These are phyloP conservation scores for Pygoscelis adeliae DNA, from an alignment of 2,113 vertebrate species.

Conservation along the genomic window DNA sequence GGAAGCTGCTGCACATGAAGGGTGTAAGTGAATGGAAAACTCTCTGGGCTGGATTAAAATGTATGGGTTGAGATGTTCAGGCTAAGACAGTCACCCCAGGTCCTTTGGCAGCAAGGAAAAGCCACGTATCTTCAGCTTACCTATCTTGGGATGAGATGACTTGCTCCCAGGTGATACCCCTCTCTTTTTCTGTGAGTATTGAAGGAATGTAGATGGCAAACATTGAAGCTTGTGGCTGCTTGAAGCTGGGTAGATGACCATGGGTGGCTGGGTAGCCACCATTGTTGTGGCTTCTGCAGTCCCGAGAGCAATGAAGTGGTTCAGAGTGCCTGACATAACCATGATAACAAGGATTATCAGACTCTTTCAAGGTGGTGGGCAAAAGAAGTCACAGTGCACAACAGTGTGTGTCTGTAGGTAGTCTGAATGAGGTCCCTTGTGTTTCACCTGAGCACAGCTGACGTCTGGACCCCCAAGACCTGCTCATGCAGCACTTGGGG, in stretches of 20 bases:
- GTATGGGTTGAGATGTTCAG: not conserved
- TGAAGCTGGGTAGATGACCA: not conserved
- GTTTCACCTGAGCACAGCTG: not conserved
- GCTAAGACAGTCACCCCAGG: too few relatives aligned
- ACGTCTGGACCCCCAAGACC: not conserved
- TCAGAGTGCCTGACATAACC: not conserved
- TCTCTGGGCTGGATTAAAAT: not conserved
- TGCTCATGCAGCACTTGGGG: not conserved
- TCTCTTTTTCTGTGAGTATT: not conserved
- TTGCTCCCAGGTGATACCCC: not conserved
- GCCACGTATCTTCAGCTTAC: not conserved
- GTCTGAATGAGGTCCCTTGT: not conserved
- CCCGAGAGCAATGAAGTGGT: rapidly evolving
- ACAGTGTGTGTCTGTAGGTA: not conserved
- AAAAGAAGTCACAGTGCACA: not conserved
- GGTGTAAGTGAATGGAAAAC: not conserved
- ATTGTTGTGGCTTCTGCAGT: not conserved
- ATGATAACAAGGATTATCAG: too few relatives aligned
- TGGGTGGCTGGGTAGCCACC: rapidly evolving
- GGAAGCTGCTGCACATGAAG: rapidly evolving
- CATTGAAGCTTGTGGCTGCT: not conserved
- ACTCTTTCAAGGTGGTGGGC: not conserved
- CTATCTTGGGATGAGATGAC: too few relatives aligned
- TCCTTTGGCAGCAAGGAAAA: not conserved
- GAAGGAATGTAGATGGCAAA: not conserved